These are phyloP conservation scores for Scopus umbretta DNA, from an alignment of 2,113 vertebrate species.

Conservation along the genomic window DNA sequence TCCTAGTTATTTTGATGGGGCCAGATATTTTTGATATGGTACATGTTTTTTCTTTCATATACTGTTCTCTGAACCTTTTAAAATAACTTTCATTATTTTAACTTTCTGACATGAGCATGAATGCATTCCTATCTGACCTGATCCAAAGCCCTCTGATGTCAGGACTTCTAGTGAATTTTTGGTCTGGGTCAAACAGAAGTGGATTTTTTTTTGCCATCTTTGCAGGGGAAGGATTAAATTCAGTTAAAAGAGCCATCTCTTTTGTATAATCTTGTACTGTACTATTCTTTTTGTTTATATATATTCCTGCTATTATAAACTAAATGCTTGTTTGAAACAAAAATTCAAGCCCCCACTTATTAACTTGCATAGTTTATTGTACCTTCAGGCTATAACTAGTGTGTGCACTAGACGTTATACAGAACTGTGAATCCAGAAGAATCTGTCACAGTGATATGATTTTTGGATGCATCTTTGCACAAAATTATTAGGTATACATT, in stretches of 20 bases:
- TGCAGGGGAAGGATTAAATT: background rate
- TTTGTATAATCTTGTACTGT: background rate
- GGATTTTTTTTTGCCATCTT: background rate
- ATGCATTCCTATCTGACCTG: background rate
- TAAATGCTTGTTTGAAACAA: background rate
- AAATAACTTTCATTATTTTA: background rate
- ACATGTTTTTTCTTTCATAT: background rate
- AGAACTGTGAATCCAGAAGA: background rate
- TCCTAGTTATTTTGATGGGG: background rate
- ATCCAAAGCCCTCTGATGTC: background rate
- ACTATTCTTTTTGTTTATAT: background rate
- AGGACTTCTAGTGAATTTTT: background rate
- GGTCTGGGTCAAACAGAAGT: background rate
- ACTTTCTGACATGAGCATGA: background rate
- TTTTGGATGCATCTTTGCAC: background rate
- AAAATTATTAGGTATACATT: background rate
- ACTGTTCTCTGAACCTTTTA: background rate
- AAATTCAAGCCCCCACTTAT: background rate
- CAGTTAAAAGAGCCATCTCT: background rate
- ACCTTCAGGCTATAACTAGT: background rate
- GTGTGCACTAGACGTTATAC: background rate
- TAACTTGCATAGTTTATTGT: constrained; percentile 18
- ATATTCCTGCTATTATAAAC: background rate
- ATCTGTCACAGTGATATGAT: background rate
- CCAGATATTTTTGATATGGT: background rate